Conservation (phyloP, 2,888 invertebrate genomes). For the Melanophora roralis region DNA sequence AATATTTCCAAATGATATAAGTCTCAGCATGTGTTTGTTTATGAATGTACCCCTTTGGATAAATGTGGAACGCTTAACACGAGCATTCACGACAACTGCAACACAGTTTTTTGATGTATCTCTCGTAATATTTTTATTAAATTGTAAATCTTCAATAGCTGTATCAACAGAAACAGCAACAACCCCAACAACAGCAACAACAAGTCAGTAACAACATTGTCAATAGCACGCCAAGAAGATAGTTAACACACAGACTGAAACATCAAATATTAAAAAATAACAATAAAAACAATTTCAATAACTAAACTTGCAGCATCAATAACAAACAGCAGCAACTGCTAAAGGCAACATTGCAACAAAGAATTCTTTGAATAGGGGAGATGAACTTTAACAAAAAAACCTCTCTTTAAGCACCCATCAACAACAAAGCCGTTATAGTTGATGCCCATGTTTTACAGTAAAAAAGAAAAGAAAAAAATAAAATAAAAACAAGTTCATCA, state of each 20-base stretch:
- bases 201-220: constrained; percentile 10
- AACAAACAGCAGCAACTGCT: neutral
- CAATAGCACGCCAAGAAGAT: constrained; percentile 23
- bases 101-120: constrained; percentile 65
- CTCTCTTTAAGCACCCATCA: neutral
- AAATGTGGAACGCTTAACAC: constrained; percentile 66
- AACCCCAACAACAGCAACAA: neutral
- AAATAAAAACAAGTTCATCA: neutral
- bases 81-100: constrained; percentile 64
- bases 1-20: constrained; percentile 5
- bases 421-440: neutral
- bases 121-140: constrained; percentile 65
- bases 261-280: constrained; percentile 16
- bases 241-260: constrained; percentile 33
- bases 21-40: constrained; percentile 66
- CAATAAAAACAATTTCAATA: neutral
- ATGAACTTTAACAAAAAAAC: constrained; percentile 2
- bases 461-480: constrained; percentile 13
- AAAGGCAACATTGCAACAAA: neutral
- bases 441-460: constrained; percentile 28
- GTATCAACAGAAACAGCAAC: constrained; percentile 3
- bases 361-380: neutral
- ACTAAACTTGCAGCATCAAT: neutral
- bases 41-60: constrained; percentile 67
- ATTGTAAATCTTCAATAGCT: constrained; percentile 58